A percentile compares a stretch with the other conserved stretches of the same genome.
Evolutionary conservation across 2,888 invertebrate genomes (phyloP).

Genomic region (Griposia aprilina): DNA sequence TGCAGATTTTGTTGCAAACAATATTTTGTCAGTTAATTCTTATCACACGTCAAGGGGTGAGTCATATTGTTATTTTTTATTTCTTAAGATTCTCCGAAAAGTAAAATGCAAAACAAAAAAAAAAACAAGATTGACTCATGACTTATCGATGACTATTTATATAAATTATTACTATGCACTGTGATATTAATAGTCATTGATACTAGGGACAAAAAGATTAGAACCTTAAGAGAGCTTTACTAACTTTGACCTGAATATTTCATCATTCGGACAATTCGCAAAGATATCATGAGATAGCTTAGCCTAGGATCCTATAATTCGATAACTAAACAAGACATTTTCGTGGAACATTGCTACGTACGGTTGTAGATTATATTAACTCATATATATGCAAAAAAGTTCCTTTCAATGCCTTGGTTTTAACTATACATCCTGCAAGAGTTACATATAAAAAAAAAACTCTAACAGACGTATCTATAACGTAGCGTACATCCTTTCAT

Average conservation of each 20-base stretch:
- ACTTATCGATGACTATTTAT: conserved; percentile 22
- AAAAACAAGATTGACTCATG: conserved; percentile 53
- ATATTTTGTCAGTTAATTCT: conserved; percentile 39
- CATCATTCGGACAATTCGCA: conserved; percentile 11
- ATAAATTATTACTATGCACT: not conserved
- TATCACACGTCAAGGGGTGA: conserved; percentile 54
- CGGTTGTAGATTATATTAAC: not conserved
- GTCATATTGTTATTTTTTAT: conserved; percentile 48
- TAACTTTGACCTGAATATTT: conserved; percentile 14
- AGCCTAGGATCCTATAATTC: not conserved
- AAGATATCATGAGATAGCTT: conserved; percentile 7
- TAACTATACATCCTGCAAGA: not conserved
- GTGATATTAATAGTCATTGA: conserved; percentile 6
- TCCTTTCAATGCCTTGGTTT: not conserved
- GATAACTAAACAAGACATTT: not conserved
- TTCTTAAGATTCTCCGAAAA: conserved; percentile 44
- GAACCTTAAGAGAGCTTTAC: not conserved
- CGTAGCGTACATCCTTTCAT: not conserved
- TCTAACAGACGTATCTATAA: not conserved
- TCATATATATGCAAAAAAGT: not conserved
- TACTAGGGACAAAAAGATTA: conserved; percentile 9
- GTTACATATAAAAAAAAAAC: not conserved
- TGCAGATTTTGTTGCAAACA: conserved; percentile 57
- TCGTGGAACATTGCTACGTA: not conserved
- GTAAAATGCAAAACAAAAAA: conserved; percentile 19